Conservation (phyloP, 2,888 invertebrate species). For the Eupithecia pulchellata region DNA sequence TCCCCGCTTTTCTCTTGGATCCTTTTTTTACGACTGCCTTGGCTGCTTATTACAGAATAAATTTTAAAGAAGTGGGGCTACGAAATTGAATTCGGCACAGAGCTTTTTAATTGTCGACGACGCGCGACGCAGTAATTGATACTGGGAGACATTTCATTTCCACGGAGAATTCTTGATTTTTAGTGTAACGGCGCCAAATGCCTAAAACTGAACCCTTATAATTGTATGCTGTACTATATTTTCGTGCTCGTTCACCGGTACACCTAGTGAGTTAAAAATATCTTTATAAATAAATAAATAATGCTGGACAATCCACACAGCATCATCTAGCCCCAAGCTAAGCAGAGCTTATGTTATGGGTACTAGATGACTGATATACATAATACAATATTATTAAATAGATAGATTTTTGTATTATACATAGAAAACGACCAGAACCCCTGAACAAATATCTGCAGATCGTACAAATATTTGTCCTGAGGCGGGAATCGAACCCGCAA, state of each 20-base stretch:
- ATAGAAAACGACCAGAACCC: no score
- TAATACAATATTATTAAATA: no score
- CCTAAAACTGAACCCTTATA: not conserved
- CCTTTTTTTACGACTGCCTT: constrained; percentile 59
- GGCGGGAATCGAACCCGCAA: no score
- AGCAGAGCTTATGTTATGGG: no score
- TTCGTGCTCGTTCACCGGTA: not conserved
- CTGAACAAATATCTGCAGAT: no score
- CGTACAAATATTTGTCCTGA: no score
- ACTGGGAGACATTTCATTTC: constrained; percentile 46
- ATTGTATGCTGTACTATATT: not conserved
- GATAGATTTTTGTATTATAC: no score
- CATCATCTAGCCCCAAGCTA: no score
- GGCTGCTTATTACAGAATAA: constrained; percentile 60
- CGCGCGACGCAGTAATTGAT: constrained; percentile 47
- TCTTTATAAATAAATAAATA: no score
- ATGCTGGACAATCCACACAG: no score
- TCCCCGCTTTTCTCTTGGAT: constrained; percentile 58
- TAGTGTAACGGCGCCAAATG: not conserved
- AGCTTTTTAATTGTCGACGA: constrained; percentile 53
- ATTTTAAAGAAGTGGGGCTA: constrained; percentile 57
- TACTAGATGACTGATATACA: no score
- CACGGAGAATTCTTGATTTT: constrained; percentile 22
- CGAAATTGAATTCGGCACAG: constrained; percentile 54
- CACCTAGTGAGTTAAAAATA: not conserved